phyloP scores from a whole-genome alignment of 1,140 invertebrate species.

The Ptiloglossa arizonensis region DNA sequence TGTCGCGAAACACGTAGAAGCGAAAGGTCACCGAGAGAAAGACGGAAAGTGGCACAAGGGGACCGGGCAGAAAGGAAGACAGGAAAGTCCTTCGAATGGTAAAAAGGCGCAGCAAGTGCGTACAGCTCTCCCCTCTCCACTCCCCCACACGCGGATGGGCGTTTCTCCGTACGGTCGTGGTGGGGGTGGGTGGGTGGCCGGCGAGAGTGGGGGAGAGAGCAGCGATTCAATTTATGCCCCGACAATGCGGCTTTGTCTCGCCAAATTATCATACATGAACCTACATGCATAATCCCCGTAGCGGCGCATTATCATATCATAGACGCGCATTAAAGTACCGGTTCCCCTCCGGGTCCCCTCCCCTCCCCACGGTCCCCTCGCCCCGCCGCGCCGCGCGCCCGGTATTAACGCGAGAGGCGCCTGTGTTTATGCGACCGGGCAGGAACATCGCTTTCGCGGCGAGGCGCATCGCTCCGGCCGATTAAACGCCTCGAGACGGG shows the following conservation, averaged over 20 bases:
- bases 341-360: conserved; percentile 36
- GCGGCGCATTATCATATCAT: conserved; percentile 75
- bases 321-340: conserved; percentile 72
- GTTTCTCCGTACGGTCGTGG: conserved; percentile 49
- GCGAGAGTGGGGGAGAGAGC: conserved; percentile 39
- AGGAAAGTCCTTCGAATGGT: conserved; percentile 12
- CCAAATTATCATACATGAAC: conserved; percentile 78
- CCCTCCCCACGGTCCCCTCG: neutral
- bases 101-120: conserved; percentile 44
- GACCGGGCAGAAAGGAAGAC: conserved; percentile 19
- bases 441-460: conserved; percentile 39
- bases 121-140: too few relatives aligned
- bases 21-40: neutral
- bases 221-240: conserved; percentile 78
- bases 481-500: conserved; percentile 44
- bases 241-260: conserved; percentile 80
- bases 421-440: conserved; percentile 66
- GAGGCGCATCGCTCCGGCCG: conserved; percentile 55
- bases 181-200: conserved; percentile 57
- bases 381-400: neutral
- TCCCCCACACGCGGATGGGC: conserved; percentile 46
- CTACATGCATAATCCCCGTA: conserved; percentile 71
- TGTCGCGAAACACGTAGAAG: too few relatives aligned
- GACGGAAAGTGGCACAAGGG: neutral
- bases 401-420: conserved; percentile 70